Conservation (phyloP, 2,797 vertebrate species). For the Echeneis naucrates region DNA sequence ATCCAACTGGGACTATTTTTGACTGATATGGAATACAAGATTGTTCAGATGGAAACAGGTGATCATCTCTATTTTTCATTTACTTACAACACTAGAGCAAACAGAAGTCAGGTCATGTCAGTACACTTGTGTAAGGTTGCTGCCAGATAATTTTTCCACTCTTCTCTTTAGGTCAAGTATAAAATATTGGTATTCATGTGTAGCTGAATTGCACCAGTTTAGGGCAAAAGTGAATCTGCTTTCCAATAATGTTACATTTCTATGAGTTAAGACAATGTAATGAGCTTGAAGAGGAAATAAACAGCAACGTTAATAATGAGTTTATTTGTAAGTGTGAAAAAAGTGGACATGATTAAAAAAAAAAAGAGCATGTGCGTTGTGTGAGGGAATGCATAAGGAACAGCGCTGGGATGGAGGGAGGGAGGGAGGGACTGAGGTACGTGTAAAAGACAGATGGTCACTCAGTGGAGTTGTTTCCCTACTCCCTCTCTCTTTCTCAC, state of each 20-base stretch:
- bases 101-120: neutral
- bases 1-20: slow-evolving; percentile 14
- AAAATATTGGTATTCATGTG: neutral
- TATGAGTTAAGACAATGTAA: neutral
- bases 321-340: slow-evolving; percentile 40
- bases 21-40: slow-evolving; percentile 54
- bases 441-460: slow-evolving; percentile 87
- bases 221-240: neutral
- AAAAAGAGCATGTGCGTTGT: slow-evolving; percentile 37
- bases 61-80: slow-evolving; percentile 45
- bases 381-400: slow-evolving; percentile 59
- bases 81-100: neutral
- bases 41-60: slow-evolving; percentile 71
- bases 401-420: slow-evolving; percentile 58
- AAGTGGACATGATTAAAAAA: slow-evolving; percentile 46
- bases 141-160: neutral
- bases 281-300: neutral
- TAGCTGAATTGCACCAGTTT: neutral
- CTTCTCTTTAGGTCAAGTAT: neutral
- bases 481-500: slow-evolving; percentile 72
- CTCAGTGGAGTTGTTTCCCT: slow-evolving; percentile 86
- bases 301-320: neutral
- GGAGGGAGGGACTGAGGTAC: slow-evolving; percentile 42
- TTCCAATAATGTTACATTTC: neutral
- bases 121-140: slow-evolving; percentile 11